Evolutionary conservation across 2,113 vertebrate species (phyloP), one percentile per base, ranked within the genome.

Genomic region (Microtus montanus): DNA sequence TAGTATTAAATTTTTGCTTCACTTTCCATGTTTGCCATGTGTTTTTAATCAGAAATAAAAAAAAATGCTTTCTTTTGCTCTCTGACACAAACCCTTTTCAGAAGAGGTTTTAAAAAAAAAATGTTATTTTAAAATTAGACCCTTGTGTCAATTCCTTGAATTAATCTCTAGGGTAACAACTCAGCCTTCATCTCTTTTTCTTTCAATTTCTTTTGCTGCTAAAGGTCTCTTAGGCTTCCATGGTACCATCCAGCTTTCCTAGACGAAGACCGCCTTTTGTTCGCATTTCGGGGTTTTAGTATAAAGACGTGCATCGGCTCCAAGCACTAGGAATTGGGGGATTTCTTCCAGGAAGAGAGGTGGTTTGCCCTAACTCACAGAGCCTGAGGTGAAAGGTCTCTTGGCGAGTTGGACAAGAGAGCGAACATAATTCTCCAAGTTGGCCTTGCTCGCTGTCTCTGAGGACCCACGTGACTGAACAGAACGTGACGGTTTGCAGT

Each of bases 21-120:
- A 84, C 3, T 94, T 91, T 73, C 8, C 84, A 75, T 85, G 66
- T 79, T 14, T 86, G 61, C 19, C 63, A 74, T 95, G 15, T 33
- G 33, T 83, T 79, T 74, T 90, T 12, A 90, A 86, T 38, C 20
- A 96, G 64, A 84, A 80, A 90, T 87, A 30, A 85, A 78, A 70
- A 58, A 20, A 20, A 58, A 12, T 58, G 33, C 1, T 24, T 11
- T 84, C 9, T n/a, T 92, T 85, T 52, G 4, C 6, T 83, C 13
- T 91, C 52, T 22, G 2, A 80, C n/a, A 66, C 49, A 68, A 83
- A 84, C 54, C 3, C 2, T 92, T 58, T 73, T 54, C 33, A 73
- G 33, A 54, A 49, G 63, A 68, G 41, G 19, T 86, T 86, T 68
- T 86, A 24, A 7, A 19, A 12, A n/a, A n/a, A 68, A 49, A 7